Evolutionary conservation across 2,797 vertebrate species (phyloP), one percentile per base, ranked within the genome.

Genomic region (Typhlichthys eigenmanni): DNA sequence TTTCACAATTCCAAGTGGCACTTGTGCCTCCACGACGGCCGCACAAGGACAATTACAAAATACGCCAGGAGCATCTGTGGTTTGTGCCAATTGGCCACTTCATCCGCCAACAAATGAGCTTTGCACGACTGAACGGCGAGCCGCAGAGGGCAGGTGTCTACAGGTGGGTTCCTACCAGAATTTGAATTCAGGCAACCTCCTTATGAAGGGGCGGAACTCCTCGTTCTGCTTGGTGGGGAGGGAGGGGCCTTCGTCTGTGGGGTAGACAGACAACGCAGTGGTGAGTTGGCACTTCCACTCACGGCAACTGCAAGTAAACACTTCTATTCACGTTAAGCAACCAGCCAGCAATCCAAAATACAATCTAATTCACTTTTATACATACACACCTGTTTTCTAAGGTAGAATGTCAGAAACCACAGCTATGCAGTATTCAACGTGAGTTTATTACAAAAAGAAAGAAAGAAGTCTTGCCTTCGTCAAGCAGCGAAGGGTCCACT

Each of bases 211-310:
- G 65, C 97, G 95, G 78, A 99, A 99, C 85, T 99, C 97, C 84
- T 99, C 98, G 0, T 98, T 99, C 91, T 99, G 97, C 87, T 96
- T 97, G 81, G 97, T 99, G 0, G 97, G 98, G 78, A 99, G 92
- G 47, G 95, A 92, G 69, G 97, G 97, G 56, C 97, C 97, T 0
- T 99, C 97, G 76, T 99, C 98, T 99, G 79, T 24, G 78, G 57
- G 8, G 66, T 24, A 75, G 7, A 48, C 5, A 70, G 14, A 9
- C 24, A 9, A 46, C 3, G 11, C 24, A 17, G 50, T 19, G 38
- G 38, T 43, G 7, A 43, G 49, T 69, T 50, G 47, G 3, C 11
- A 11, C 61, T 14, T 45, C 17, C 50, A 49, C 45, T 24, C 13
- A 64, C 9, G 38, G 5, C 9, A 43, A 43, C 38, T 8, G 9